phyloP scores from a whole-genome alignment of 2,113 vertebrate species.

The Eretmochelys imbricata region DNA sequence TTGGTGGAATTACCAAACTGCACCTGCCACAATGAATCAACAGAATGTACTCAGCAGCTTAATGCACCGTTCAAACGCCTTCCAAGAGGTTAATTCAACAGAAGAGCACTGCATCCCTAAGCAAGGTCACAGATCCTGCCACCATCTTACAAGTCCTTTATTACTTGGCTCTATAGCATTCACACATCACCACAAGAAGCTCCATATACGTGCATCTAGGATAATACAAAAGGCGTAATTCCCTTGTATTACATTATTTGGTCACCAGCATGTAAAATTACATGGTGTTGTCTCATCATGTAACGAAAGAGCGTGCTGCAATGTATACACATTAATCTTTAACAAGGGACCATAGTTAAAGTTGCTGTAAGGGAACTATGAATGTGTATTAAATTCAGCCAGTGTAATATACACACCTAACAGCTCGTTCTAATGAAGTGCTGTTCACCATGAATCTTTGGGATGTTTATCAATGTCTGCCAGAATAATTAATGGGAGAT shows the following conservation, averaged over 20 bases:
- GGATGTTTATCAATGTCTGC: rapidly evolving
- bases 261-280: background rate
- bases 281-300: rapidly evolving
- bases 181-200: background rate
- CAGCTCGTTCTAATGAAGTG: rapidly evolving
- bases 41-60: background rate
- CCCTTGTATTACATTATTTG: rapidly evolving
- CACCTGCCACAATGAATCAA: background rate
- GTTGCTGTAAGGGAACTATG: background rate
- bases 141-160: background rate
- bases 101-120: background rate
- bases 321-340: background rate
- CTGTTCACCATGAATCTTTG: rapidly evolving
- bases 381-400: background rate
- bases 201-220: background rate
- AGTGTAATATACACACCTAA: rapidly evolving
- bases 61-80: background rate
- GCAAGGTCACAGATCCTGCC: background rate
- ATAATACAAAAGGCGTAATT: rapidly evolving
- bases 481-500: background rate
- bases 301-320: background rate
- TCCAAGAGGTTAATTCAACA: background rate
- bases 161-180: background rate
- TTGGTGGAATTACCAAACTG: background rate
- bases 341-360: background rate